These are phyloP conservation scores for Montipora cactus DNA, from an alignment of 64 coral and sea anemone species.

Conservation along the genomic window DNA sequence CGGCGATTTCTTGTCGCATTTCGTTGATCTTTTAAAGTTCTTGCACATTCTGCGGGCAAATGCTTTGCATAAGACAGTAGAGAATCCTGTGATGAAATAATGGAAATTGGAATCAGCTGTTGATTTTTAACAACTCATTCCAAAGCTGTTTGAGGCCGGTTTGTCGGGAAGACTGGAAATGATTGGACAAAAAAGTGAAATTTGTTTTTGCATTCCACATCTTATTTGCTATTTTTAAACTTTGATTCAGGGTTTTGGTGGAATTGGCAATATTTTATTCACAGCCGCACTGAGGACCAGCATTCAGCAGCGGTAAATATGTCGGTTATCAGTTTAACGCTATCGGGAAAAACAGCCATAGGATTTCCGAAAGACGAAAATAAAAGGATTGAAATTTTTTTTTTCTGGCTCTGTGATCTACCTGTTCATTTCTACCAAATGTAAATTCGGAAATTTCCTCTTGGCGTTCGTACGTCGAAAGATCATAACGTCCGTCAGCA, in stretches of 20 bases:
- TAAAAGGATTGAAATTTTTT: no score
- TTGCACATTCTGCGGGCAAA: not conserved
- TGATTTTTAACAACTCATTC: not conserved
- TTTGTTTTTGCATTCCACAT: constrained; percentile 23
- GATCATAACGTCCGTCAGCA: no score
- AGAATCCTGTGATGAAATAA: constrained; percentile 15
- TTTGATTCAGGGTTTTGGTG: not conserved
- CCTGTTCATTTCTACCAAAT: no score
- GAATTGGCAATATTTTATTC: constrained; percentile 17
- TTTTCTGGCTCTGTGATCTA: no score
- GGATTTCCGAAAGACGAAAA: no score
- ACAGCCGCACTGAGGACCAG: not conserved
- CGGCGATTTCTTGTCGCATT: not conserved
- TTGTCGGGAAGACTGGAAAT: not conserved
- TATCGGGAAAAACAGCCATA: no score
- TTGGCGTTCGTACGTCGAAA: no score
- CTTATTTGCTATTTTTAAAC: constrained; percentile 32
- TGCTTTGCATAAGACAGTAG: constrained; percentile 1
- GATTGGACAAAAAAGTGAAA: constrained; percentile 17
- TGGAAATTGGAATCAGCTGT: not conserved
- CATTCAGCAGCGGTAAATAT: not conserved
- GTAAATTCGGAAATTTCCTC: no score
- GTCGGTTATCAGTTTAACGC: no score
- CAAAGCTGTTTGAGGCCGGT: constrained; percentile 4
- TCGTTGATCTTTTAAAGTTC: constrained; percentile 10